These are phyloP conservation scores for Phaetusa simplex DNA, from an alignment of 2,113 vertebrate genomes.

Conservation along the genomic window DNA sequence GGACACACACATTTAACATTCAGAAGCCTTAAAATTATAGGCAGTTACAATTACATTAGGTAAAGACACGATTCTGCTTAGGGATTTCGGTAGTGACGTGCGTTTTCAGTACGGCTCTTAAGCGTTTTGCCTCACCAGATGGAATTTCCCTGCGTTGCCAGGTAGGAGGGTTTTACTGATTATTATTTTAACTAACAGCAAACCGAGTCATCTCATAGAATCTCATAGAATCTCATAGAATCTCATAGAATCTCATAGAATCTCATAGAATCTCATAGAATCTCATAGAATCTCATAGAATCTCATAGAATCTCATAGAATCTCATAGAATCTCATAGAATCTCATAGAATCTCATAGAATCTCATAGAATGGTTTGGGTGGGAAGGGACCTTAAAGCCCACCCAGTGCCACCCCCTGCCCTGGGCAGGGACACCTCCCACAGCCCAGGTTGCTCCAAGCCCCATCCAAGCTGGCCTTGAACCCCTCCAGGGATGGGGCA, in stretches of 20 bases:
- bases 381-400: neutral
- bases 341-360: too few relatives aligned
- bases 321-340: too few relatives aligned
- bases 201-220: neutral
- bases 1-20: neutral
- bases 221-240: too few relatives aligned
- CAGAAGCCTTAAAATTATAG: neutral
- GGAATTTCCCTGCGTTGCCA: neutral
- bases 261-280: too few relatives aligned
- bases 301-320: neutral
- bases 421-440: neutral
- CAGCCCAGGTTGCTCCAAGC: too few relatives aligned
- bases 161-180: neutral
- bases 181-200: neutral
- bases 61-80: neutral
- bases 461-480: too few relatives aligned
- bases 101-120: neutral
- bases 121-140: neutral
- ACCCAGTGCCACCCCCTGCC: too few relatives aligned
- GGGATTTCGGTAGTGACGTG: rapidly evolving
- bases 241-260: too few relatives aligned
- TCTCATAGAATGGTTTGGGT: neutral
- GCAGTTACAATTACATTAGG: too few relatives aligned
- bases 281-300: too few relatives aligned
- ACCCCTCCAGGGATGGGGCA: too few relatives aligned